A percentile compares a stretch with the other conserved stretches of the same genome.
phyloP scores from a whole-genome alignment of 2,888 invertebrate species.

The Chaetogeoica ovagalla region DNA sequence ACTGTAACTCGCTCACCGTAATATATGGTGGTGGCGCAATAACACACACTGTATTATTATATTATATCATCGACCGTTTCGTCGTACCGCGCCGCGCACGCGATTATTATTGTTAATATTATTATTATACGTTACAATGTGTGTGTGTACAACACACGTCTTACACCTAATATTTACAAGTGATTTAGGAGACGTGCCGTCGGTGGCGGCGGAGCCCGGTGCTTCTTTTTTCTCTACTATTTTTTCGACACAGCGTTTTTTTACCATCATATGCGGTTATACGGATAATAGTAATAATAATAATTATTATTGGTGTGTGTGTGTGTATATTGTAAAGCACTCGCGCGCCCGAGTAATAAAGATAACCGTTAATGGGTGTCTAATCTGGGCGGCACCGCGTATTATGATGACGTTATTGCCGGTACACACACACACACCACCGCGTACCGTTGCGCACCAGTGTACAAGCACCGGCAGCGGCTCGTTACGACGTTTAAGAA shows the following conservation, averaged over 20 bases:
- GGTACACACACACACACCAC: neutral
- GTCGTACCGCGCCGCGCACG: no score
- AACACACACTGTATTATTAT: neutral
- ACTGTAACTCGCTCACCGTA: no score
- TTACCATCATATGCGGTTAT: neutral
- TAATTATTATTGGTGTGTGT: neutral
- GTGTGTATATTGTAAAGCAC: neutral
- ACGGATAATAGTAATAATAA: neutral
- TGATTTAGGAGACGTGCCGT: neutral
- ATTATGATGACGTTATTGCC: neutral
- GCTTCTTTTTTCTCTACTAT: neutral
- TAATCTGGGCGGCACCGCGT: conserved; percentile 26
- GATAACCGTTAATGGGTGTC: conserved; percentile 32
- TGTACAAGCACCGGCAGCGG: no score
- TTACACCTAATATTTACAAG: conserved; percentile 4
- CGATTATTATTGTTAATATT: no score
- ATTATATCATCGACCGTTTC: no score
- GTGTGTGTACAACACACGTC: no score
- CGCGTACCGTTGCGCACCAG: no score
- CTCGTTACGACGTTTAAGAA: no score
- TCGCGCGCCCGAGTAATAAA: conserved; percentile 4
- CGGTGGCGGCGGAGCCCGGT: neutral
- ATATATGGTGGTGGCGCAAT: no score
- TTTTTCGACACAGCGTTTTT: neutral
- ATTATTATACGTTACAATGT: no score